Base-by-base conservation (phyloP, 2,888 invertebrate species). In the Epinotia ramella region DNA sequence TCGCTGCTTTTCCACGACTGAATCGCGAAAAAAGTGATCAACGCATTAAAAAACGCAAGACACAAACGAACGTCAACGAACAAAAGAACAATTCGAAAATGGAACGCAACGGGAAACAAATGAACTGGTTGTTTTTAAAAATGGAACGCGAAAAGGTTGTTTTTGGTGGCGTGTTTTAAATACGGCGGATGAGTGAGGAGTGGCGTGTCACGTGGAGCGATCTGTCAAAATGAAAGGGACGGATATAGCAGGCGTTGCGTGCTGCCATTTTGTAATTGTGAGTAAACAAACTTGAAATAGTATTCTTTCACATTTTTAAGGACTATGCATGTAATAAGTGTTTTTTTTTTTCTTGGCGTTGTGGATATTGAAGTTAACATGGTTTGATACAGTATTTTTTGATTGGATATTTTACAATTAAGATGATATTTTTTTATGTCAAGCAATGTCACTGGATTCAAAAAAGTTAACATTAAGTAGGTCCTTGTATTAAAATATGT, bases 211-310 rank as follows among this genome's bases (percentile, higher is more conserved):
- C 90, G 90, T 89, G 89, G 85, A 53, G 83, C 84, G 86, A 89
- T 86, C 90, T 91, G 93, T 92, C 92, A 91, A 89, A 88, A 88
- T 83, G 91, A 92, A 83, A 86, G 90, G 88, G 81, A 83, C 84
- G 76, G 78, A 75, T 78, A 81, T 86, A 87, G 81, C 56, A 49
- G 84, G 33, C 33, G 33, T 84, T 81, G 84, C 84, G 84, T 85
- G 84, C 82, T 76, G 73, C 78, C 81, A 80, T 71, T 75, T 68
- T 82, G 82, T 82, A 82, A 20, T 18, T n/a, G 53, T 57, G 3
- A 79, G 86, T 88, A 84, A 86, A 87, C 85, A 86, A 88, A 88
- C 85, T 84, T 82, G 44, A 46, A 46, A 24, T 28, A 46, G 24
- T 60, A 60, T 60, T 46, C 24, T 53, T 33, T 66, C 28, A 33